Percentiles rank a stretch among this genome's conserved stretches.
phyloP scores from a whole-genome alignment of 2,797 vertebrate genomes.

The Pipistrellus pipistrellus region DNA sequence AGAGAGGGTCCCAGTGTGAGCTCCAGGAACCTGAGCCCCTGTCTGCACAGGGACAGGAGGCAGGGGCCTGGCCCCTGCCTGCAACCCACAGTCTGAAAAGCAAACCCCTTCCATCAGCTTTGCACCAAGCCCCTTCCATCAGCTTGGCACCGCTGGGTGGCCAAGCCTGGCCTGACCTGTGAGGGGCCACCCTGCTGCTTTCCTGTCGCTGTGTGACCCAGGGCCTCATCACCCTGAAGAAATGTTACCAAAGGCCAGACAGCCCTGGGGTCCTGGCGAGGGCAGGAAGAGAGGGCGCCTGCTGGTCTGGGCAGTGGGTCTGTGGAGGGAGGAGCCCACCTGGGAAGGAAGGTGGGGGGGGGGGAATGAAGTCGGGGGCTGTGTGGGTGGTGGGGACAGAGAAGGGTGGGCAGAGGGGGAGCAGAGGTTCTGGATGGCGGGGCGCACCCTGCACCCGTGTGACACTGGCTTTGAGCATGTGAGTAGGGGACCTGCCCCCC shows the following conservation, averaged over 20 bases:
- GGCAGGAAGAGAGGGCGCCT: background rate
- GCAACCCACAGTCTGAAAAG: fast-evolving
- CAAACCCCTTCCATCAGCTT: fast-evolving
- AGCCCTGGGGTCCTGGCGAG: background rate
- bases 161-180: fast-evolving
- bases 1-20: background rate
- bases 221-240: background rate
- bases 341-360: background rate
- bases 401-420: background rate
- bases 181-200: background rate
- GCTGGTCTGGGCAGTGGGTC: too few relatives aligned
- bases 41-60: background rate
- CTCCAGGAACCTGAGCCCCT: background rate
- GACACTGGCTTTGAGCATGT: too few relatives aligned
- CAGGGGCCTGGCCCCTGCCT: background rate
- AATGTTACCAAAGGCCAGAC: background rate
- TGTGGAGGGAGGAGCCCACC: background rate
- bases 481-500: background rate
- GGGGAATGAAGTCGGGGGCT: background rate
- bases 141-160: fast-evolving
- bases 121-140: fast-evolving
- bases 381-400: too few relatives aligned
- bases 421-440: too few relatives aligned
- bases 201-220: background rate
- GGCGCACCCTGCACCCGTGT: background rate